phyloP scores from a whole-genome alignment of 2,888 invertebrate species.

The Eupsilia transversa region DNA sequence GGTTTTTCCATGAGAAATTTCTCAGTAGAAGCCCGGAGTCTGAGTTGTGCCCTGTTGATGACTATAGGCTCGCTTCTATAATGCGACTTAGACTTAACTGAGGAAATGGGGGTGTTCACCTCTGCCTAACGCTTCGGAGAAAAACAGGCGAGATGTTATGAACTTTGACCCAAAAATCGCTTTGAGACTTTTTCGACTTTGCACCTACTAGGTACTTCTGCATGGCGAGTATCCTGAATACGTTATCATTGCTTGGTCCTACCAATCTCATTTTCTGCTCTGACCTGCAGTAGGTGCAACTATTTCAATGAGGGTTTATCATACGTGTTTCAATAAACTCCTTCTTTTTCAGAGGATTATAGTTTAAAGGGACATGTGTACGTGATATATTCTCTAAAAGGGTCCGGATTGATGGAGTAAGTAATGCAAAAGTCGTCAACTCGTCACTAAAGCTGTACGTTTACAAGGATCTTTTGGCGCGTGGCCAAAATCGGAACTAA shows the following conservation, averaged over 20 bases:
- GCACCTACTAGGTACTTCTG: neutral
- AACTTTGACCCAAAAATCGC: neutral
- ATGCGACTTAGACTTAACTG: neutral
- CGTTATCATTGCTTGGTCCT: neutral
- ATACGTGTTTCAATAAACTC: neutral
- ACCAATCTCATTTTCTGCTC: neutral
- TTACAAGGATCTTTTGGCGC: too few species aligned
- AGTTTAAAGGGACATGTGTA: slow-evolving; percentile 73
- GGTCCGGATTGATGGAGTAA: slow-evolving; percentile 76
- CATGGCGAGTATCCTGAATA: neutral
- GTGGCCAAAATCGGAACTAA: too few species aligned
- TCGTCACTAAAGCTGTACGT: too few species aligned
- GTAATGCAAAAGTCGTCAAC: too few species aligned
- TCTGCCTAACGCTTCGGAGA: neutral
- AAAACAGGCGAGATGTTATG: neutral
- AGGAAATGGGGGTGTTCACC: neutral
- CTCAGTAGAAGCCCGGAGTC: neutral
- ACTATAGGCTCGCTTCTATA: neutral
- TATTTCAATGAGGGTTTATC: too few species aligned
- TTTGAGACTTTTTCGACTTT: neutral
- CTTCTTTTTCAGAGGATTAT: slow-evolving; percentile 71
- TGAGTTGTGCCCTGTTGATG: neutral
- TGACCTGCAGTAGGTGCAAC: neutral
- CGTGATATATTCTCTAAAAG: slow-evolving; percentile 71
- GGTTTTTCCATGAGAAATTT: neutral